Percentiles rank a stretch among this genome's conserved stretches.
These are phyloP conservation scores for Pocillopora grandis DNA, from an alignment of 92 coral and sea anemone genomes.

Conservation along the genomic window DNA sequence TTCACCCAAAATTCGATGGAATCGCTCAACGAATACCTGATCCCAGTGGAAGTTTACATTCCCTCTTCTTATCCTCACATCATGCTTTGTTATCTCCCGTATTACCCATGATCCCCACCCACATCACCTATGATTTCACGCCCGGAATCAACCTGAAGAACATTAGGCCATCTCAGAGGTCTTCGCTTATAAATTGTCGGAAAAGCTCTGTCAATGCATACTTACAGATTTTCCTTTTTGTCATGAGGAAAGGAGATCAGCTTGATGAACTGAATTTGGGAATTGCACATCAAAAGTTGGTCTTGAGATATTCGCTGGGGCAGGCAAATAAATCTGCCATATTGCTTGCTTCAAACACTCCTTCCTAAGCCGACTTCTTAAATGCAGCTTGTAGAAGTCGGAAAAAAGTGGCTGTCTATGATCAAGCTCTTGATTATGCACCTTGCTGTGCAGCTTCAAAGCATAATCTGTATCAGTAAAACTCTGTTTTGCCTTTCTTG, in stretches of 20 bases:
- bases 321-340: background rate
- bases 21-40: background rate
- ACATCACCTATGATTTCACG: background rate
- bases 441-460: background rate
- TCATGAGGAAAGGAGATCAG: background rate
- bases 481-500: background rate
- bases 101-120: background rate
- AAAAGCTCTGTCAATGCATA: background rate
- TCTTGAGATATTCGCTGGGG: background rate
- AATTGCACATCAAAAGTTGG: background rate
- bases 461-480: background rate
- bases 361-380: background rate
- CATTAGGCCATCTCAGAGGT: background rate
- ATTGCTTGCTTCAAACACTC: background rate
- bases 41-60: background rate
- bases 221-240: background rate
- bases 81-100: background rate
- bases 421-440: background rate
- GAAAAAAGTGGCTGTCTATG: background rate
- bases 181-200: background rate
- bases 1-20: background rate
- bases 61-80: background rate
- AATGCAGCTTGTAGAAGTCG: background rate
- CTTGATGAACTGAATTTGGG: background rate
- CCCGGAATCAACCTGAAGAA: background rate